Base-by-base conservation (phyloP, 2,888 invertebrate genomes). In the Caenorhabditis uteleia region DNA sequence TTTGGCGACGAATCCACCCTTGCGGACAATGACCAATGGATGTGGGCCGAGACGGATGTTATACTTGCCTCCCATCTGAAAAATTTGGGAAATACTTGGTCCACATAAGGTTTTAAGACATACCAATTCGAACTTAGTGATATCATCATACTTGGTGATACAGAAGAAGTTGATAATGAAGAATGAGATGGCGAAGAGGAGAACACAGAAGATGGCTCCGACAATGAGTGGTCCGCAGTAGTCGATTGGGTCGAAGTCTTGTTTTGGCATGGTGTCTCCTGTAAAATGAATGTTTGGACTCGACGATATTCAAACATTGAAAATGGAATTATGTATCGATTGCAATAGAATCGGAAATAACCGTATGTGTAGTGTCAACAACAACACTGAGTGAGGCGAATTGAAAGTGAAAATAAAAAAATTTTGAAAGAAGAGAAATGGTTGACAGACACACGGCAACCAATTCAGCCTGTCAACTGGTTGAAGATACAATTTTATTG, bases 111-210 rank as follows among this genome's bases (percentile, higher is more conserved):
- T 34, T 40, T 25, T 8, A 5, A 40, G n/a, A 43, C 60, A 47
- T 29, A 82, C 81, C 79, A 74, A 70, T 57, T 81, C 81, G 48
- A 81, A 81, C 36, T 75, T 73, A 7, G 81, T 81, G 46, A 81
- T 59, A 50, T 81, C 81, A 64, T 81, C 81, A 55, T 76, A 68
- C 39, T 79, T 74, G 21, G 77, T 76, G 64, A 81, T 81, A 51
- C 79, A 81, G 70, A 74, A 80, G 66, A 71, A 80, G 66, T 79
- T 79, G 67, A 80, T 77, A 53, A 74, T 53, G 42, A 75, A 74
- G 71, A 79, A 79, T 3, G 76, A 77, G 59, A 79, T 71, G 40
- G 77, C 12, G 38, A 79, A 69, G 21, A 79, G 68, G 18, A 61
- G 12, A 50, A 77, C 49, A 49, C 58, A 45, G 62, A 74, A 80